These are phyloP conservation scores for Leptopilina drosophilae DNA, from an alignment of 2,888 invertebrate species.

Conservation along the genomic window DNA sequence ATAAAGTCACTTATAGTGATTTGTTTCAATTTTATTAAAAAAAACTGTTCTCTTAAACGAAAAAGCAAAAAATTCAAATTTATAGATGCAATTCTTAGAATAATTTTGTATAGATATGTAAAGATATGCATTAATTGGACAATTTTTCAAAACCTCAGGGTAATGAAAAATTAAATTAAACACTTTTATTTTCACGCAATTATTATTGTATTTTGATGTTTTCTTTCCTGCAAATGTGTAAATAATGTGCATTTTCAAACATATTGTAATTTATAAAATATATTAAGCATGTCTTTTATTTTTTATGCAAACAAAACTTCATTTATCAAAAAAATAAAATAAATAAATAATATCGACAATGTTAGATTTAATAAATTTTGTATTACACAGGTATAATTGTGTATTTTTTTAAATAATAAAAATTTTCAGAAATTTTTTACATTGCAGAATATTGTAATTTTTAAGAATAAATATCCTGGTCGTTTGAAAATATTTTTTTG, in stretches of 20 bases:
- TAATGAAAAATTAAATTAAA: neutral
- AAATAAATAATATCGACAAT: neutral
- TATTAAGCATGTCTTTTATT: slow-evolving; percentile 56
- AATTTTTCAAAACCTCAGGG: neutral
- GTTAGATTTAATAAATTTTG: slow-evolving; percentile 30
- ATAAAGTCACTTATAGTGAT: neutral
- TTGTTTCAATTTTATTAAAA: no score
- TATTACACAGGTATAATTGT: neutral
- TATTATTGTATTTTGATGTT: slow-evolving; percentile 19
- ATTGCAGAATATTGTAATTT: no score
- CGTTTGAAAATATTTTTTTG: no score
- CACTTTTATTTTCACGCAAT: neutral
- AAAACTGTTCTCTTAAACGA: no score
- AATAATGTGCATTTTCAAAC: slow-evolving; percentile 63
- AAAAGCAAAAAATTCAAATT: slow-evolving; percentile 14
- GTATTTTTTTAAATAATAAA: no score
- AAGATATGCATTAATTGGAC: slow-evolving; percentile 22
- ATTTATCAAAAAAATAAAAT: slow-evolving; percentile 53
- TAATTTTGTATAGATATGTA: slow-evolving; percentile 47
- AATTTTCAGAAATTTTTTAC: no score
- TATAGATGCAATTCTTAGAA: slow-evolving; percentile 50
- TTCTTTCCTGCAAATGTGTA: slow-evolving; percentile 58
- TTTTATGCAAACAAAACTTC: slow-evolving; percentile 52
- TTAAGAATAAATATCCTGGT: no score
- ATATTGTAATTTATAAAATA: slow-evolving; percentile 53